Evolutionary conservation across 2,797 vertebrate genomes (phyloP).

Genomic region (Rhincodon typus): DNA sequence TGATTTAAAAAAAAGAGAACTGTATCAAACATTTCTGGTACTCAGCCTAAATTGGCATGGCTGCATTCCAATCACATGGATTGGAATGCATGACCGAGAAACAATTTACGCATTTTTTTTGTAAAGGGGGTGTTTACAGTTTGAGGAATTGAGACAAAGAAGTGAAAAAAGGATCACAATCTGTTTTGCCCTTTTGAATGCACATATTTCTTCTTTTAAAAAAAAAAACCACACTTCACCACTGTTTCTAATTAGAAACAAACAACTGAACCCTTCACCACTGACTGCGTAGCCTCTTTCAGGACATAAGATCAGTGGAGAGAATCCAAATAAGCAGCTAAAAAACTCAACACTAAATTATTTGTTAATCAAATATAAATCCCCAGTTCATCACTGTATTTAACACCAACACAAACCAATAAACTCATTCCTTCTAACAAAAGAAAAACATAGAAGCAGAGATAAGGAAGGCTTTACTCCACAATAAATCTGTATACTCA

Average conservation of each 20-base stretch:
- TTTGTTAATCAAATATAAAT: background rate
- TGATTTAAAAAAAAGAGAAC: background rate
- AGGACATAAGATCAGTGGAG: background rate
- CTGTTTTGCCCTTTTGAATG: background rate
- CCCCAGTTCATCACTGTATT: background rate
- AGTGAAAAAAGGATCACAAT: background rate
- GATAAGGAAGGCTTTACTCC: background rate
- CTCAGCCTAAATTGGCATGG: background rate
- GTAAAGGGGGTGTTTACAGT: background rate
- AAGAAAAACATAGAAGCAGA: background rate
- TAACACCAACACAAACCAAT: background rate
- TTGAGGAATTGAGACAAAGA: background rate
- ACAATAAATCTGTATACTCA: background rate
- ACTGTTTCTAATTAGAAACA: background rate
- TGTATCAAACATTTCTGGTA: background rate
- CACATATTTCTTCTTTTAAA: background rate
- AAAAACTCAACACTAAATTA: background rate
- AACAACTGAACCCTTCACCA: background rate
- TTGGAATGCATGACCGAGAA: background rate
- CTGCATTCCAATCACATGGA: background rate
- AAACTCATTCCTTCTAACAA: background rate
- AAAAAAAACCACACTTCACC: background rate
- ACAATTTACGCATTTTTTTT: no score
- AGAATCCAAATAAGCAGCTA: background rate
- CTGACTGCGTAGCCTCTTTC: no score